Evolutionary conservation across 2,113 vertebrate genomes (phyloP), one percentile per base, ranked within the genome.

Genomic region (Tetrao urogallus): DNA sequence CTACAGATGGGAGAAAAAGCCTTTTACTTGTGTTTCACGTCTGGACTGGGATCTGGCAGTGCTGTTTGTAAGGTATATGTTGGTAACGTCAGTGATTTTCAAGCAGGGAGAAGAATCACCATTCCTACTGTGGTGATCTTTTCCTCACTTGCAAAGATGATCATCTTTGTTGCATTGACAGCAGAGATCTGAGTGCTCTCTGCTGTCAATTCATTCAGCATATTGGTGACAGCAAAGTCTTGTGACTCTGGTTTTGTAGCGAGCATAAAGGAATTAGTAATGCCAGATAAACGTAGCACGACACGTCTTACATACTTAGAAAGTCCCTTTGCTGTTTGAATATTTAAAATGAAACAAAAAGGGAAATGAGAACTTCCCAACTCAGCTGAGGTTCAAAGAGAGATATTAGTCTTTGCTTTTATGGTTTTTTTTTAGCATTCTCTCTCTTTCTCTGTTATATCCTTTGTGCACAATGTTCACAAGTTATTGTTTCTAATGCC

Each of bases 391-490:
- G 21, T 67, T 69, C 34, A 15, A 45, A 67, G 57, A 69, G 28
- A 32, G 86, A 42, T 42, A 9, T 5, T 30, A 30, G 28, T 40
- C 8, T 43, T 88, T 61, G 21, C 36, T 52, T 0, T n/a, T 70
- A 13, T 30, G 9, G 21, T 38, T 75, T 86, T 47, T 45, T 78
- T 83, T 42, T 22, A 56, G 24, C 18, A 14, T 21, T 89, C 13
- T 11, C 0, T 7, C 24, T 80, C 48, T 42, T 76, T 67, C 13
- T 20, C 48, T 47, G 25, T 63, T 43, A 27, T n/a, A 8, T 74
- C 15, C 6, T 45, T 10, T 30, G 13, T 1, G 0, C 2, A 3
- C 48, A 47, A 3, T 76, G 50, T 36, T 6, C 27, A 25, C 36
- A 83, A 30, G 45, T 30, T 7, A 40, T 40, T 32, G 3, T 52